These are phyloP conservation scores for Stenurella melanura DNA, from an alignment of 2,888 invertebrate species.

Conservation along the genomic window DNA sequence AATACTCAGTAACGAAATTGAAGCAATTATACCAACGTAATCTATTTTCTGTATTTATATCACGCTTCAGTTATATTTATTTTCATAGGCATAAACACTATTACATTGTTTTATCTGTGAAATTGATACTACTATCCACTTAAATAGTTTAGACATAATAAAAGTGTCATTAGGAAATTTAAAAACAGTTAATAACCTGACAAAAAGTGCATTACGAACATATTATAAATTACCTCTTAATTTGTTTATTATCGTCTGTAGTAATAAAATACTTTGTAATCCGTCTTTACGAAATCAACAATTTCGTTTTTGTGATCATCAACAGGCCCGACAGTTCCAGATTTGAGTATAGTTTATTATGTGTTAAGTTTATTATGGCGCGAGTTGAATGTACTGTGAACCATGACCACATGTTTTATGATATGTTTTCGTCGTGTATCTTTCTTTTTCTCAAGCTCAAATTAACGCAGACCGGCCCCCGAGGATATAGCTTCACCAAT, in stretches of 20 bases:
- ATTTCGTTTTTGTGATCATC: conserved; percentile 29
- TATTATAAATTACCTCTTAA: conserved; percentile 19
- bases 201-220: conserved; percentile 2
- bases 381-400: conserved; percentile 57
- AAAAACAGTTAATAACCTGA: conserved; percentile 4
- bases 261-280: not conserved
- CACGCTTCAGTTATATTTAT: not conserved
- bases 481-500: conserved; percentile 53
- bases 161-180: conserved; percentile 6
- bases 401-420: conserved; percentile 54
- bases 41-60: not conserved
- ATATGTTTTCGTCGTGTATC: conserved; percentile 55
- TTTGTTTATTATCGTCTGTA: conserved; percentile 16
- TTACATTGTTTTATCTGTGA: not conserved
- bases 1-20: not conserved
- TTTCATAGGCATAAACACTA: not conserved
- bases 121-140: not conserved
- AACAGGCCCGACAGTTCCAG: conserved; percentile 30
- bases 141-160: conserved; percentile 8
- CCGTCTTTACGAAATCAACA: conserved; percentile 21
- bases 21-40: not conserved
- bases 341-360: conserved; percentile 29
- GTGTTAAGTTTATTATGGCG: conserved; percentile 33
- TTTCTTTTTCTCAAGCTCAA: conserved; percentile 55
- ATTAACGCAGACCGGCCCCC: conserved; percentile 56